Evolutionary conservation across 1,140 invertebrate genomes (phyloP).

Genomic region (Phortica variegata): DNA sequence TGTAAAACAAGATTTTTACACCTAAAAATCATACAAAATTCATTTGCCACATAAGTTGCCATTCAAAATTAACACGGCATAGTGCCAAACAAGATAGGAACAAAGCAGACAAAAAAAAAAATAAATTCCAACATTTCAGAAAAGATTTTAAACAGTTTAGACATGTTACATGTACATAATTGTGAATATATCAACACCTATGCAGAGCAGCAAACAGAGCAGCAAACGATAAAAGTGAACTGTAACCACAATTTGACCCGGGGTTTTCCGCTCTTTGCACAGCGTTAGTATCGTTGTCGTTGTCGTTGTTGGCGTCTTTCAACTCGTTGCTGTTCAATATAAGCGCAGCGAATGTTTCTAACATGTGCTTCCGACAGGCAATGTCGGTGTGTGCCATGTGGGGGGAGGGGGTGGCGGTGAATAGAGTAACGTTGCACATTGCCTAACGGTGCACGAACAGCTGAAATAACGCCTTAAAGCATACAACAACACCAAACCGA

Average conservation of each 20-base stretch:
- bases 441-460: too few relatives aligned
- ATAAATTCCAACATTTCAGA: constrained; percentile 17
- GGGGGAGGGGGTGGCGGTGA: too few relatives aligned
- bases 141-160: constrained; percentile 8
- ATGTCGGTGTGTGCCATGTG: too few relatives aligned
- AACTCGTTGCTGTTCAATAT: constrained; percentile 5
- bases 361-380: constrained; percentile 34
- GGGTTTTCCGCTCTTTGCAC: constrained; percentile 45
- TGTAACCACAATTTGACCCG: constrained; percentile 47
- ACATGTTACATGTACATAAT: constrained; percentile 15
- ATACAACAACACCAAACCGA: constrained; percentile 39
- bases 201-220: too few relatives aligned
- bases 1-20: too few relatives aligned
- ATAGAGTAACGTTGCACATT: too few relatives aligned
- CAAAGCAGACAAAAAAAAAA: constrained; percentile 18
- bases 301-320: background rate
- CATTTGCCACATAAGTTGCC: too few relatives aligned
- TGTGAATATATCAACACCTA: constrained; percentile 45
- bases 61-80: too few relatives aligned
- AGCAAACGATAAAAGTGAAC: constrained; percentile 29
- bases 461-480: too few relatives aligned
- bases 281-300: constrained; percentile 21
- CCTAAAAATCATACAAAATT: too few relatives aligned
- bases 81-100: too few relatives aligned
- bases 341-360: constrained; percentile 37